Evolutionary conservation across 1,140 invertebrate species (phyloP), one percentile per base, ranked within the genome.

Genomic region (Limonius californicus): DNA sequence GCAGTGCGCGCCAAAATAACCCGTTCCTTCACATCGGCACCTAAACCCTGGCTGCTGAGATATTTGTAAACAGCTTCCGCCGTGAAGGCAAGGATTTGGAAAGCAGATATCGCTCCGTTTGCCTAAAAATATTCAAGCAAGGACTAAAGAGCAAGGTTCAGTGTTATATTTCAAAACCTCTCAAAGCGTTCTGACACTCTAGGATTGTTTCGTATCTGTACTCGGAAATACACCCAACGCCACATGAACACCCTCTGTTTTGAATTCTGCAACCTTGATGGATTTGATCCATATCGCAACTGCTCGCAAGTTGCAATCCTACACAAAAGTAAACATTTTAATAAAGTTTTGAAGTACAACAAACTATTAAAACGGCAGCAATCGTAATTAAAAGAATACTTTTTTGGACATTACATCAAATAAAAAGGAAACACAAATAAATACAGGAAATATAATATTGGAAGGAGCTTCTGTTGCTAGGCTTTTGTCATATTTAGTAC

Each of bases 11-110:
- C 88, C 88, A 72, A 85, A 87, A 71, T 79, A 89, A 50, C 87
- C 87, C 42, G 87, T 89, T 57, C 87, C 86, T 70, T 87, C 85
- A 72, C 88, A 90, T 65, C 83, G 78, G 72, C 88, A 90, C 73
- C 84, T 83, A 71, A 81, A 90, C 27, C 85, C 84, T 4, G 86
- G 86, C 9, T 82, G 78, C 59, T 83, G 81, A 1, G 82, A 81
- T 19, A 87, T 86, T 77, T 90, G 88, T 43, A 84, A 84, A 70
- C 88, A 90, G 0, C 80, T 82, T 1, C 88, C 88, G 20, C 78
- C 77, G 65, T 89, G 80, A 54, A 82, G 30, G 68, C 88, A 89
- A 7, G 86, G 87, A 50, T 79, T 80, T 21, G 66, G 54, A 76
- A 74, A 57, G 66, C 87, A 89, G 19, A 83, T 80, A 69, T 89